Evolutionary conservation across 2,888 invertebrate genomes (phyloP).

Genomic region (Allygus modestus): DNA sequence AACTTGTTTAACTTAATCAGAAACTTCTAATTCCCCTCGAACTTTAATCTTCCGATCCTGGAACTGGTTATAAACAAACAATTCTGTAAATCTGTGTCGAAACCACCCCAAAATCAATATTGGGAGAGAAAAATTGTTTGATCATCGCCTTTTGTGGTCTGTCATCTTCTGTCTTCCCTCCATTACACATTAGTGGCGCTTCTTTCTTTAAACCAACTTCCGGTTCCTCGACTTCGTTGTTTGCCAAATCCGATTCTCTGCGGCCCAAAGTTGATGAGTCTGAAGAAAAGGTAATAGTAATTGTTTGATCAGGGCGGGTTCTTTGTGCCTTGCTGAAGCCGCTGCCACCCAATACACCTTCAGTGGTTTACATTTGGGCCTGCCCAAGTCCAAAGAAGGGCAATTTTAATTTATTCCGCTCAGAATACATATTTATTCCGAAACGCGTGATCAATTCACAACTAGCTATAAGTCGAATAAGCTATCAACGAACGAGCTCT

Average conservation of each 20-base stretch:
- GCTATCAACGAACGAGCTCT: too few relatives aligned
- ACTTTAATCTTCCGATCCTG: too few relatives aligned
- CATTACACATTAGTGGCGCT: slow-evolving; percentile 34
- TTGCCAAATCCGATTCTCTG: slow-evolving; percentile 21
- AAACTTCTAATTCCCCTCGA: too few relatives aligned
- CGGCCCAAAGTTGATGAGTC: slow-evolving; percentile 29
- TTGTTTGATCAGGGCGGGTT: slow-evolving; percentile 25
- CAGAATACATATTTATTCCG: too few relatives aligned
- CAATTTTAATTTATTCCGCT: too few relatives aligned
- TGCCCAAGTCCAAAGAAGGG: too few relatives aligned
- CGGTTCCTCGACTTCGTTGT: slow-evolving; percentile 26
- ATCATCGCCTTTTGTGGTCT: slow-evolving; percentile 8
- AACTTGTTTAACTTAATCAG: too few relatives aligned
- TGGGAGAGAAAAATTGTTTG: slow-evolving; percentile 4
- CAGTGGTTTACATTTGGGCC: too few relatives aligned
- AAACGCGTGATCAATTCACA: too few relatives aligned
- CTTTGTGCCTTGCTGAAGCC: not conserved
- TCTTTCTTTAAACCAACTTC: slow-evolving; percentile 43
- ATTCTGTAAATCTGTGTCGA: not conserved
- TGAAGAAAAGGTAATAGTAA: slow-evolving; percentile 36
- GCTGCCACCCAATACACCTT: not conserved
- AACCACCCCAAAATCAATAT: slow-evolving; percentile 10
- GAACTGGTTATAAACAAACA: too few relatives aligned
- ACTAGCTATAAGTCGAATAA: too few relatives aligned
- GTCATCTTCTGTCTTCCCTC: not conserved